Base-by-base conservation (phyloP, 1,140 invertebrate genomes). In the Bombus soroeensis region DNA sequence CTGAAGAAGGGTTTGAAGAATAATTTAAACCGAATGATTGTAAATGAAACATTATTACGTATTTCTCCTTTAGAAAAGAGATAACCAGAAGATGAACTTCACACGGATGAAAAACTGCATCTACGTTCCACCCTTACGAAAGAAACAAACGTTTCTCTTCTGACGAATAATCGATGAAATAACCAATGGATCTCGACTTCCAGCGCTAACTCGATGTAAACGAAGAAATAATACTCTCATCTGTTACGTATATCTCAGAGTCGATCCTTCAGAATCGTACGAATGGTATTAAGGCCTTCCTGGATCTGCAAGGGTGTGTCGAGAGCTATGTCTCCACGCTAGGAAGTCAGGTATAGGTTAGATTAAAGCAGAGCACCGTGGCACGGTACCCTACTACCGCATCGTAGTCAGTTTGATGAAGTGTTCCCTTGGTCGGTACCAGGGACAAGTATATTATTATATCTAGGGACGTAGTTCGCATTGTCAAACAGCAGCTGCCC, bases 371-470 rank as follows among this genome's bases (percentile, higher is more conserved):
- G 71, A 89, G 68, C 70, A 75, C 39, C 47, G 79, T 59, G 59
- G 72, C 37, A 83, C 78, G 32, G 32, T 77, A 81, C 70, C 86
- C 85, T 25, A 47, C 83, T 87, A 85, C 87, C 91, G 86, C 91
- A 88, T 92, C 92, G 88, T 86, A 92, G 91, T 93, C 93, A 92
- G 83, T 94, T 93, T 95, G 93, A 94, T 94, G 93, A 94, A 94
- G 93, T 94, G 92, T 88, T 90, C 89, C 88, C 78, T 59, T 82
- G 73, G 47, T 80, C 72, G 78, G 57, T 88, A 87, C 90, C 86
- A 83, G 86, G 87, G 92, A 94, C 92, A 92, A 93, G 93, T 94
- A 94, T 92, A 94, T 95, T 94, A 95, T 94, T 95, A 94, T 92
- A 94, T 93, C 90, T 85, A 73, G 89, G 91, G 88, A 93, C 90